A percentile compares a stretch with the other conserved stretches of the same genome.
Conservation (phyloP, 92 coral and sea anemone species). For the Palythoa grandiflora region DNA sequence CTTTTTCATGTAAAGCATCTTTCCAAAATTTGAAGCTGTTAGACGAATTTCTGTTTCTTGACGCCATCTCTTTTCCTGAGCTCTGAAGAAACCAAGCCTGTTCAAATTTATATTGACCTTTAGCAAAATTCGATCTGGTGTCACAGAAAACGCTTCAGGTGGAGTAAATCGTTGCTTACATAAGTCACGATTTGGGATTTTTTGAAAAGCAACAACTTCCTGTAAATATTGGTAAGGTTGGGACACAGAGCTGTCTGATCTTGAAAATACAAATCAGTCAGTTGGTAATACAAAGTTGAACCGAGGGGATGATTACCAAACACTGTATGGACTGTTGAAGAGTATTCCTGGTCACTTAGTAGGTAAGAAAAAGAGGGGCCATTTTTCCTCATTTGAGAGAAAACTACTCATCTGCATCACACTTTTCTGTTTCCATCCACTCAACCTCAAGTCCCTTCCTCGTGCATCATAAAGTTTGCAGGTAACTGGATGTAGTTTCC, state of each 20-base stretch:
- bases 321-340: conserved; percentile 54
- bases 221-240: not conserved
- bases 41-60: conserved; percentile 58
- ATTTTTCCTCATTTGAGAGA: conserved; percentile 58
- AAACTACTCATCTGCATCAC: conserved; percentile 61
- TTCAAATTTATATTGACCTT: conserved; percentile 32
- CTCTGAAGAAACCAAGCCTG: conserved; percentile 59
- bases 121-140: conserved; percentile 46
- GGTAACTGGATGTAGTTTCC: conserved; percentile 60
- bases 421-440: conserved; percentile 51
- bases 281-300: conserved; percentile 57
- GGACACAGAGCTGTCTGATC: not conserved
- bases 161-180: conserved; percentile 1
- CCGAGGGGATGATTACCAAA: conserved; percentile 66
- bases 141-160: not conserved
- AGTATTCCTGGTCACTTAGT: conserved; percentile 63
- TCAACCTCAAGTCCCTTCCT: conserved; percentile 34
- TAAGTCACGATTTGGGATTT: not conserved
- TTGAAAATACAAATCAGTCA: conserved; percentile 37
- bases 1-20: not conserved
- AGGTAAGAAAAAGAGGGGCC: conserved; percentile 63
- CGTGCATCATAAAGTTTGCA: conserved; percentile 71
- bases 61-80: conserved; percentile 58
- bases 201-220: conserved; percentile 4
- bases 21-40: conserved; percentile 55